Evolutionary conservation across 2,113 vertebrate genomes (phyloP), one percentile per base, ranked within the genome.

Genomic region (Gasterosteus nipponicus): DNA sequence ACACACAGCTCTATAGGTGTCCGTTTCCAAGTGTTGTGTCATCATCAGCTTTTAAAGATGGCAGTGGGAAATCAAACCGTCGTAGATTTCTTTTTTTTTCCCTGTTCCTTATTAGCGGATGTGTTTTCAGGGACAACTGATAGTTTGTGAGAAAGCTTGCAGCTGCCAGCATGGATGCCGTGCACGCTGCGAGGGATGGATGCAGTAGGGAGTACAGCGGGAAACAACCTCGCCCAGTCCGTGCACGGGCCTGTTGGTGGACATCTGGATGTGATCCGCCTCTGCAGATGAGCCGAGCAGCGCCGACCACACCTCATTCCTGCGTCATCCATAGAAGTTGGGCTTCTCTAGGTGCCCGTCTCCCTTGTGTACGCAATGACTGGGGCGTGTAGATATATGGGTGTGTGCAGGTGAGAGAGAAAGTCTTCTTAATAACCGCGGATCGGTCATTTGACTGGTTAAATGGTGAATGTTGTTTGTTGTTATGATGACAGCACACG

Each of bases 261-360:
- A 93, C 89, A 93, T 92, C 90, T 93, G 93, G 89, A 89, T 89
- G 81, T 82, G 81, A 92, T 91, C 88, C 75, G 64, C 75, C 60
- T 80, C 70, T 75, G 68, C 78, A 83, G 84, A 91, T 84, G 88
- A 90, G 78, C 69, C 53, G 70, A 83, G 77, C 79, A 72, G 82
- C 72, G 69, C 49, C 54, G 67, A 86, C 82, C 81, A 70, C 86
- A 82, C 87, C 84, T 87, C 73, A 44, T 63, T 54, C 66, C 72
- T 75, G 58, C 62, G 70, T 80, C 68, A 57, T 56, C 29, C 22
- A 15, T 33, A 39, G n/a, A 49, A 38, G 63, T 7, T 22, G 26
- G 58, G 54, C 56, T 62, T 64, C 57, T 73, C 51, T 64, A 67
- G 26, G 69, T 77, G 62, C 31, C 5, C 53, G 42, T 60, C 49